Evolutionary conservation across 2,797 vertebrate genomes (phyloP).

Genomic region (Falco biarmicus): DNA sequence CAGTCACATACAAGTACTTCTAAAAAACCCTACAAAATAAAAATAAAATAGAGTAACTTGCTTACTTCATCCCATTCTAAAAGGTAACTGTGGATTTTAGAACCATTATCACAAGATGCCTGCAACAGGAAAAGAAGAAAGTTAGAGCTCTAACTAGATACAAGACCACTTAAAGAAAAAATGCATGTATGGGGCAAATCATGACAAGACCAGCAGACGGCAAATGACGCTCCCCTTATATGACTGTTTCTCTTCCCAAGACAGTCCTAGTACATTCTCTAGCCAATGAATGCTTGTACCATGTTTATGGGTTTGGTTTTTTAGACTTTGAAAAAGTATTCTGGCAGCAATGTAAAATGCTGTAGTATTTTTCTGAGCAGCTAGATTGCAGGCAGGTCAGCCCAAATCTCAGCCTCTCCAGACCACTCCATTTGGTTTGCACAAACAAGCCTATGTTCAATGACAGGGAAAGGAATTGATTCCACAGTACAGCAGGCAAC

Average conservation of each 20-base stretch:
- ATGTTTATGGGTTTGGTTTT: background rate
- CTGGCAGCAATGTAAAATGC: background rate
- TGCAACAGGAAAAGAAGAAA: conserved; percentile 72
- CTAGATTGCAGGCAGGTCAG: background rate
- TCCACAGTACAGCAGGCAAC: background rate
- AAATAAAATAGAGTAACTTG: conserved; percentile 12
- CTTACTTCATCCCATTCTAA: conserved; percentile 97
- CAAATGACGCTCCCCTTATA: background rate
- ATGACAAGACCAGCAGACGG: background rate
- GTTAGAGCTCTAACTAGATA: conserved; percentile 21
- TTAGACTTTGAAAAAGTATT: background rate
- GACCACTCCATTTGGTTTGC: background rate
- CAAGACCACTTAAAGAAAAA: background rate
- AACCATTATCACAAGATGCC: conserved; percentile 96
- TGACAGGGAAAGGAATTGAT: background rate
- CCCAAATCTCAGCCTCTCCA: background rate
- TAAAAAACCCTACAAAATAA: background rate
- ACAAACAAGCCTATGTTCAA: background rate
- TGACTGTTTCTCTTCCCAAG: background rate
- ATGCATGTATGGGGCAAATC: background rate
- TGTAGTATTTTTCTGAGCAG: background rate
- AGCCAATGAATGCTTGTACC: background rate
- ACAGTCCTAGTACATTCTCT: background rate
- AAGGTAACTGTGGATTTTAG: conserved; percentile 94
- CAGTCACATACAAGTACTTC: background rate